A percentile compares a stretch with the other conserved stretches of the same genome.
Evolutionary conservation across 2,113 vertebrate genomes (phyloP).

Genomic region (Ophiodon elongatus): DNA sequence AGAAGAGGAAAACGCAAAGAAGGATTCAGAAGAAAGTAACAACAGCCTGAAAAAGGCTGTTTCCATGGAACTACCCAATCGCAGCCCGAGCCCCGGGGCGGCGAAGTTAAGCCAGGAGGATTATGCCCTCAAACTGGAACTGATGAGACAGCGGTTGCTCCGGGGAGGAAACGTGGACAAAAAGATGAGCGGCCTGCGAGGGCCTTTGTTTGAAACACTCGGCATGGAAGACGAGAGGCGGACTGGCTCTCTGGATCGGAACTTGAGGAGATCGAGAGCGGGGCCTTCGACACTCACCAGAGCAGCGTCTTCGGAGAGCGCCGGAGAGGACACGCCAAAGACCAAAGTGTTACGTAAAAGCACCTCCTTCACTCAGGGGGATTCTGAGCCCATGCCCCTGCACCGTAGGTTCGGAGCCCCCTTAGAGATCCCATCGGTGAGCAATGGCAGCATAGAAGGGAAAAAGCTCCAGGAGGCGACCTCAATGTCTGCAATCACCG

Average conservation of each 20-base stretch:
- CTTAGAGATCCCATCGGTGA: constrained; percentile 89
- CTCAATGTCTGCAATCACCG: constrained; percentile 89
- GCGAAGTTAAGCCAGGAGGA: constrained; percentile 88
- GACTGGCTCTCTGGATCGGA: constrained; percentile 70
- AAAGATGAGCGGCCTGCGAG: constrained; percentile 94
- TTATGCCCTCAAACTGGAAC: constrained; percentile 91
- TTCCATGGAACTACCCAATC: constrained; percentile 89
- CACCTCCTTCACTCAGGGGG: constrained; percentile 91
- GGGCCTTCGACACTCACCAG: constrained; percentile 80
- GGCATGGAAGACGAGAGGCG: constrained; percentile 85
- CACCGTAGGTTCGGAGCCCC: constrained; percentile 93
- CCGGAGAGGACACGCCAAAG: constrained; percentile 79
- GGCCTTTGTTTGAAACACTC: constrained; percentile 93
- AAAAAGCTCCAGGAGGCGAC: constrained; percentile 88
- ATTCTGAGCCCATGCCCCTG: constrained; percentile 88
- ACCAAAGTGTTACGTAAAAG: constrained; percentile 89
- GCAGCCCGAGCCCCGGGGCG: constrained; percentile 87
- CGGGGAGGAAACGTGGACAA: constrained; percentile 86
- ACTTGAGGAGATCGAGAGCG: constrained; percentile 75
- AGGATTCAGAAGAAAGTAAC: constrained; percentile 44
- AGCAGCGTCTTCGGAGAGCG: constrained; percentile 88
- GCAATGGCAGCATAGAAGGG: constrained; percentile 66
- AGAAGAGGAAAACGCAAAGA: constrained; percentile 55
- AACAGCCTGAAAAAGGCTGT: constrained; percentile 87
- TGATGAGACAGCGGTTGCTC: constrained; percentile 93